Percentiles rank a stretch among this genome's conserved stretches.
Conservation (phyloP, 1,140 invertebrate genomes). For the Andrena cerasifolii region DNA sequence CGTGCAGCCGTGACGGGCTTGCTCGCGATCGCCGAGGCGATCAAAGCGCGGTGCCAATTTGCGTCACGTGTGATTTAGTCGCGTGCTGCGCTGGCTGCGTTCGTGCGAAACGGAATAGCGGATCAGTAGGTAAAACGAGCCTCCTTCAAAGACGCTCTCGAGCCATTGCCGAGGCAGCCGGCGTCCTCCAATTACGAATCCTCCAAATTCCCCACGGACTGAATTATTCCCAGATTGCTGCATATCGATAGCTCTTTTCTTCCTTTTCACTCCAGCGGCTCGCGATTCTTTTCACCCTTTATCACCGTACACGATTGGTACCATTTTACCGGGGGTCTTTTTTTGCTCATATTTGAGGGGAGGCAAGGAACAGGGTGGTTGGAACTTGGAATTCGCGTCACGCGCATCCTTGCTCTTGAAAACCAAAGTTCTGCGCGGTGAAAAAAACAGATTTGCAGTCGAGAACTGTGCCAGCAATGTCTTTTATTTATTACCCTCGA, state of each 20-base stretch:
- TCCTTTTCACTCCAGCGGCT: too few species aligned
- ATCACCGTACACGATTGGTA: too few species aligned
- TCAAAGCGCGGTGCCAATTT: conserved; percentile 56
- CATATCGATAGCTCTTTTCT: too few species aligned
- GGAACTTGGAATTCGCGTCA: too few species aligned
- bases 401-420: too few species aligned
- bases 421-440: neutral
- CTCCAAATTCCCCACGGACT: too few species aligned
- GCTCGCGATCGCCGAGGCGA: conserved; percentile 18
- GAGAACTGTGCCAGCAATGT: neutral
- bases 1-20: conserved; percentile 1
- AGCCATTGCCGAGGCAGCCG: too few species aligned
- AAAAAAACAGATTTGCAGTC: neutral
- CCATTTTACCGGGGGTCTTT: too few species aligned
- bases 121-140: conserved; percentile 45
- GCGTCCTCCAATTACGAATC: too few species aligned
- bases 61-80: conserved; percentile 61
- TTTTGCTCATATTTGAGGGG: too few species aligned
- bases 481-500: neutral
- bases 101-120: conserved; percentile 59
- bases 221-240: neutral
- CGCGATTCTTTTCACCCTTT: too few species aligned
- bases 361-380: too few species aligned
- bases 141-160: conserved; percentile 15
- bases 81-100: conserved; percentile 15